Evolutionary conservation across 2,113 vertebrate species (phyloP), one percentile per base, ranked within the genome.

Genomic region (Psettodes erumei): DNA sequence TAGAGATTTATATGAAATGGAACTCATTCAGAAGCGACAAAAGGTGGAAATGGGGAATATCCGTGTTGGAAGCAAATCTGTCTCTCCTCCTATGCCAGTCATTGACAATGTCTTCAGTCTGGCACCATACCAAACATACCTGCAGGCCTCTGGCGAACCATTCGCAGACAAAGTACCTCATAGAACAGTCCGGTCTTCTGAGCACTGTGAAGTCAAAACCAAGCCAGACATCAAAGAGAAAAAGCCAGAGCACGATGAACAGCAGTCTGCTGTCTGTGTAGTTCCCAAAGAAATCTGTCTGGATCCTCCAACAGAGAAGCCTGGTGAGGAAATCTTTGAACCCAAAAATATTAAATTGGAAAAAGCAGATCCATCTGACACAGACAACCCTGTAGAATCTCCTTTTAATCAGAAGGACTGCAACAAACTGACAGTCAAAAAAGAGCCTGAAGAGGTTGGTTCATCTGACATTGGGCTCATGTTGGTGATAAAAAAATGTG

Each of bases 61-160:
- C 1, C 71, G 70, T 2, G 8, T 45, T 0, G 71, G 75, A 64
- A 66, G n/a, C 1, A 0, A 66, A 6, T 79, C 89, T 0, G 19
- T 79, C 28, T 97, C 95, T 5, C 95, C 96, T 0, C 96, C 95
- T 0, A 98, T 99, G 98, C 97, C 98, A 0, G 88, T 98, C 32
- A 99, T 99, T 56, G 94, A 97, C 83, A 96, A 91, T 0, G 98
- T 99, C 38, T 99, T 99, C 82, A 99, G 97, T 84, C 86, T 99
- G 89, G 98, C 97, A 0, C 96, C 96, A 2, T 97, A 96, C 84
- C 93, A 87, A 50, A 90, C 92, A 3, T 95, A 95, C 81, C 79
- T 96, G 50, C 93, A 95, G 63, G 85, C 71, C 4, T 74, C 90
- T 15, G 82, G 82, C 43, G 54, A 83, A 53, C 54, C 89, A 33